Base-by-base conservation (phyloP, 2,888 invertebrate species). In the Cistogaster globosa region DNA sequence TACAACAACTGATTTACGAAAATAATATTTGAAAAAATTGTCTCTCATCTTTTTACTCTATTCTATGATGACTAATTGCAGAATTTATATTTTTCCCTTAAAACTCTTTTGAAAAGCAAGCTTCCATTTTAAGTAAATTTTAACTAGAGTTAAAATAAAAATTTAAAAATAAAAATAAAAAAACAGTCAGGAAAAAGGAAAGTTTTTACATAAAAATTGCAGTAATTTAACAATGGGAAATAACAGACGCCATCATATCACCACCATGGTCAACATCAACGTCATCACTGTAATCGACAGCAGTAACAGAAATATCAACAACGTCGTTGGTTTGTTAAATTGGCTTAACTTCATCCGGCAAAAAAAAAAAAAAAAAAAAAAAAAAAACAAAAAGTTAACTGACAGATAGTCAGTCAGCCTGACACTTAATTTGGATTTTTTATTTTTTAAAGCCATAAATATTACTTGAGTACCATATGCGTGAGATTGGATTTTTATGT, bases 281-380 rank as follows among this genome's bases (percentile, higher is more conserved):
- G 51, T 71, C 63, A 71, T 71, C 71, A 53, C 58, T 65, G 51
- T 72, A 63, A 68, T 63, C 67, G 62, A 63, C 77, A 74, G 67
- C 68, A 75, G 57, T 51, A 65, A 36, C 67, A 65, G 58, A 16
- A 74, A 72, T 51, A 77, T 45, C 74, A 81, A 77, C 85, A 81
- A 60, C 74, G 58, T 81, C 55, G 72, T 53, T 51, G 74, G 83
- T 68, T 78, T 83, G 78, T 74, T 68, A 74, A 78, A 83, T 83
- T 76, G 83, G 83, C 78, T 83, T 83, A 83, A 83, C 77, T 78
- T 68, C 51, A 83, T 78, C 78, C 83, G 83, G 68, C 68, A 74
- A 60, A 78, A 5, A 32, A 32, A 32, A 32, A 32, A 32, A 32
- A 32, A 32, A 32, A 32, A 32, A 32, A 32, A 2, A 32, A 32